These are phyloP conservation scores for Alexandromys fortis DNA, from an alignment of 2,113 vertebrate genomes.

Conservation along the genomic window DNA sequence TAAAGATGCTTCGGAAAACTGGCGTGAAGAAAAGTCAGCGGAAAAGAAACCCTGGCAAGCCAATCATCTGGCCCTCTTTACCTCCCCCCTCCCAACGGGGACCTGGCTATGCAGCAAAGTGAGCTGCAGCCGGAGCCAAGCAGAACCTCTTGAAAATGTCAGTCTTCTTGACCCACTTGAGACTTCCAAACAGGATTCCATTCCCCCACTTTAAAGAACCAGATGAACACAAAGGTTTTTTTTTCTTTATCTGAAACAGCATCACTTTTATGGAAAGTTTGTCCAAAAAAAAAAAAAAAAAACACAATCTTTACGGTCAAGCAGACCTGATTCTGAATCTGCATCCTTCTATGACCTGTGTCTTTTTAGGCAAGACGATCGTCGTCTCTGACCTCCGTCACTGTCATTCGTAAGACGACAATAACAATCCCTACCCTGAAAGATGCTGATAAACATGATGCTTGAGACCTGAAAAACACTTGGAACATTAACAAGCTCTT, in stretches of 20 bases:
- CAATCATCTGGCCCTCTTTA: constrained; percentile 4
- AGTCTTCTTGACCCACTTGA: constrained; percentile 23
- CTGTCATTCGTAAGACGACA: not conserved
- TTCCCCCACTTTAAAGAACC: not conserved
- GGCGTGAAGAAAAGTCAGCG: constrained; percentile 19
- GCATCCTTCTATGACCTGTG: not conserved
- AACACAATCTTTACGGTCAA: not conserved
- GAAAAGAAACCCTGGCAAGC: constrained; percentile 33
- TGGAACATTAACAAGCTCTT: not conserved
- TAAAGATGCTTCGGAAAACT: constrained; percentile 54
- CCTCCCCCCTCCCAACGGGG: not conserved
- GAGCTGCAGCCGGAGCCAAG: not conserved
- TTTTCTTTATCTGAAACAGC: not conserved
- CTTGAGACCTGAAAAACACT: not conserved
- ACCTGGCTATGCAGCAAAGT: not conserved
- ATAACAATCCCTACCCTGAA: not conserved
- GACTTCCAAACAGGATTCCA: not conserved
- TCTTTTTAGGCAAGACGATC: constrained; percentile 3
- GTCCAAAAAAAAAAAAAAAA: not conserved
- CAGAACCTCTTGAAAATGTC: not conserved
- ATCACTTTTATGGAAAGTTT: not conserved
- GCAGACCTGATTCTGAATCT: constrained; percentile 7
- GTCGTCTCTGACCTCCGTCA: constrained; percentile 3
- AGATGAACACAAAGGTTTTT: not conserved
- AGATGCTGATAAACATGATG: not conserved